A percentile compares a stretch with the other conserved stretches of the same genome.
Evolutionary conservation across 1,140 invertebrate genomes (phyloP).

Genomic region (Scaptomyza hsui): DNA sequence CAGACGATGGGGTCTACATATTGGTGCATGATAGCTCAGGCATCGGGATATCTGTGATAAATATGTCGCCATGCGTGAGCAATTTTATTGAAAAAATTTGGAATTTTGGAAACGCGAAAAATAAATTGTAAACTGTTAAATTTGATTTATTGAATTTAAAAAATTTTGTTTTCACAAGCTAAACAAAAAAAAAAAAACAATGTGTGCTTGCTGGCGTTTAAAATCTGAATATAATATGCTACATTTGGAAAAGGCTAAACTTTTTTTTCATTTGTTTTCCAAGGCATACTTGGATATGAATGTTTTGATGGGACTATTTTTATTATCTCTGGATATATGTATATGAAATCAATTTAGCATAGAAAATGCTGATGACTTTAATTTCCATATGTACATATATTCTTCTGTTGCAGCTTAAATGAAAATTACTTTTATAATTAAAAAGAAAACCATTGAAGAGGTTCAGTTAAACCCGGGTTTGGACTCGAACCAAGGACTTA

Average conservation of each 20-base stretch:
- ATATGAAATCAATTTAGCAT: too few relatives aligned
- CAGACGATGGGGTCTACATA: slow-evolving; percentile 39
- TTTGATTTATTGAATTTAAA: slow-evolving; percentile 5
- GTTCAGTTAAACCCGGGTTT: too few relatives aligned
- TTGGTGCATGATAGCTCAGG: slow-evolving; percentile 53
- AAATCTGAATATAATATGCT: not conserved
- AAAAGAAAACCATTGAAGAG: too few relatives aligned
- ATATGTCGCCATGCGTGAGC: slow-evolving; percentile 39
- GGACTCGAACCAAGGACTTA: too few relatives aligned
- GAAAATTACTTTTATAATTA: too few relatives aligned
- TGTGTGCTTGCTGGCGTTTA: not conserved
- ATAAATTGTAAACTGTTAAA: slow-evolving; percentile 9
- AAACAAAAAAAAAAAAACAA: slow-evolving; percentile 17
- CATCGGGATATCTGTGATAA: slow-evolving; percentile 64
- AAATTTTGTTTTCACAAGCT: slow-evolving; percentile 4
- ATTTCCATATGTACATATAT: too few relatives aligned
- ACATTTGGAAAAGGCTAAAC: not conserved
- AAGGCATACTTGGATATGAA: not conserved
- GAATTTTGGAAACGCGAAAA: slow-evolving; percentile 5
- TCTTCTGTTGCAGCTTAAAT: too few relatives aligned
- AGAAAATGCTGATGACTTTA: not conserved
- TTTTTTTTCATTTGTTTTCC: not conserved
- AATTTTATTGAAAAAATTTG: not conserved
- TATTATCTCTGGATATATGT: too few relatives aligned
- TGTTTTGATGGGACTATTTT: not conserved